Evolutionary conservation across 2,888 invertebrate genomes (phyloP).

Genomic region (Syrphus vitripennis): DNA sequence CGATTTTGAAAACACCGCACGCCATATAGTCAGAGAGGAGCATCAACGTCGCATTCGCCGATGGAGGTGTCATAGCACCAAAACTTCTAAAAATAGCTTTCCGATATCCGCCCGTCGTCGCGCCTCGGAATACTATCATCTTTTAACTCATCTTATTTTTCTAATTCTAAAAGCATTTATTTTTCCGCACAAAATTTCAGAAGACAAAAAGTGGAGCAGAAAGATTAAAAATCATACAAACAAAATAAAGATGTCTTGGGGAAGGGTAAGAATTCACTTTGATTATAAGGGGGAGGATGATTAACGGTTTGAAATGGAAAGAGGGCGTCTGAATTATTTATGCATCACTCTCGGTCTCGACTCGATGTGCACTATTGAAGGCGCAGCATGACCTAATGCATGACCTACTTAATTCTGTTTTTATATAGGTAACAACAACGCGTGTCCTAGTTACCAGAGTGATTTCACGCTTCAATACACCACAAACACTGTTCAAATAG

Average conservation of each 20-base stretch:
- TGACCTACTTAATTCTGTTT: slow-evolving; percentile 40
- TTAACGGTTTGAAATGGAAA: slow-evolving; percentile 14
- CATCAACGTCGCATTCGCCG: slow-evolving; percentile 39
- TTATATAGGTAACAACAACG: slow-evolving; percentile 3
- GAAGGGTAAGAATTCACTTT: slow-evolving; percentile 9
- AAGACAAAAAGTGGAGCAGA: slow-evolving; percentile 54
- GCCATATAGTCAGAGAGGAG: background rate
- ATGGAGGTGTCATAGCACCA: slow-evolving; percentile 56
- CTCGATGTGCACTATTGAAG: slow-evolving; percentile 7
- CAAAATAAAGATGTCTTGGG: slow-evolving; percentile 1
- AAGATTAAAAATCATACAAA: slow-evolving; percentile 34
- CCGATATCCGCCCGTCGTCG: background rate
- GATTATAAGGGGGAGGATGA: background rate
- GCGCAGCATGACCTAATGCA: slow-evolving; percentile 46
- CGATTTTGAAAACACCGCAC: slow-evolving; percentile 29
- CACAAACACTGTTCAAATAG: background rate
- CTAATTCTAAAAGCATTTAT: slow-evolving; percentile 37
- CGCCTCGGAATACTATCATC: background rate
- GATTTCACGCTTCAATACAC: slow-evolving; percentile 24
- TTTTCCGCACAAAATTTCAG: slow-evolving; percentile 50
- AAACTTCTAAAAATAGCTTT: slow-evolving; percentile 58
- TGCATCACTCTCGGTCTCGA: slow-evolving; percentile 17
- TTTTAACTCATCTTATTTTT: slow-evolving; percentile 42
- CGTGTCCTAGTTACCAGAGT: slow-evolving; percentile 22
- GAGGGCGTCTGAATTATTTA: slow-evolving; percentile 50